Conservation (phyloP, 1,140 invertebrate species). For the Cyrtorhinus lividipennis region DNA sequence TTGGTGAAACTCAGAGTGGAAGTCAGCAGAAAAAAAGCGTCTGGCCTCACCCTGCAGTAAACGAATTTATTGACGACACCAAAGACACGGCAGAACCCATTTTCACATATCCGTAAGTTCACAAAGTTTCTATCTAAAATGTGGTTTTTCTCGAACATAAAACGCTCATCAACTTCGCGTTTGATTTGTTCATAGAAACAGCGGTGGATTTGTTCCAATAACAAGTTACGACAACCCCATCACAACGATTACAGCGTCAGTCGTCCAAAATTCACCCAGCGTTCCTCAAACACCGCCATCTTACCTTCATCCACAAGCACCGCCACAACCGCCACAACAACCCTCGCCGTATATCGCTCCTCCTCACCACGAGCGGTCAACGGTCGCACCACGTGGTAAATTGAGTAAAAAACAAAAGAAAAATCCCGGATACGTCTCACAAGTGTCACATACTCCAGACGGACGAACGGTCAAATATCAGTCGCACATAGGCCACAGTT, state of each 20-base stretch:
- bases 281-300: background rate
- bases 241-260: background rate
- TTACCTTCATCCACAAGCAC: background rate
- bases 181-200: too few relatives aligned
- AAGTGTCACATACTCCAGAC: background rate
- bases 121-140: too few relatives aligned
- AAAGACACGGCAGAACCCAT: background rate
- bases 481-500: slow-evolving; percentile 9
- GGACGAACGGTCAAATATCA: background rate
- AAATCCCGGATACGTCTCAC: background rate
- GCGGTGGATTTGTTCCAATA: background rate
- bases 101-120: background rate
- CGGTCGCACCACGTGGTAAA: background rate
- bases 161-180: too few relatives aligned
- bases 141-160: too few relatives aligned
- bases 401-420: background rate
- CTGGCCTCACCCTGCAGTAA: background rate
- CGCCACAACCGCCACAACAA: background rate
- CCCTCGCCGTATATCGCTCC: too few relatives aligned
- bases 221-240: background rate
- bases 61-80: background rate
- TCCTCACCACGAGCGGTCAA: too few relatives aligned
- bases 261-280: background rate
- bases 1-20: too few relatives aligned
- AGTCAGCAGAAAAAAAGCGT: too few relatives aligned